These are phyloP conservation scores for Aphidius ervi DNA, from an alignment of 1,140 invertebrate species.

Conservation along the genomic window DNA sequence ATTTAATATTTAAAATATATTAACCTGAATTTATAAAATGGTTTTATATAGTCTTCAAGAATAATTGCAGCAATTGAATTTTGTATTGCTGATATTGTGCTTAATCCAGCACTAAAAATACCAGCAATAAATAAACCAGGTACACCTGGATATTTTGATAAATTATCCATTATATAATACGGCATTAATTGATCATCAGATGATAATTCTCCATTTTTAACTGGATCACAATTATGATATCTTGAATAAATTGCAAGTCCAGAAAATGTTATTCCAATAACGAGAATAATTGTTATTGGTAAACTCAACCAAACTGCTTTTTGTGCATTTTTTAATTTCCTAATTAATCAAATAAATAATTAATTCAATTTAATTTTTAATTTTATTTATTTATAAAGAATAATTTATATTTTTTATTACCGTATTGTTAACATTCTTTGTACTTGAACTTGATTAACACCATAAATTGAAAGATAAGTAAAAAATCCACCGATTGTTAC, in stretches of 20 bases:
- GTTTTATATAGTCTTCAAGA: constrained; percentile 74
- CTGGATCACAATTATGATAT: constrained; percentile 73
- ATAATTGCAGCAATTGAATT: constrained; percentile 83
- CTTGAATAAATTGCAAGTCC: constrained; percentile 76
- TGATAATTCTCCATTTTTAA: constrained; percentile 55
- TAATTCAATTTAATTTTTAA: neutral
- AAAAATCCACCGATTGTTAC: constrained; percentile 73
- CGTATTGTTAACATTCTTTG: constrained; percentile 42
- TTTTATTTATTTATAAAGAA: neutral
- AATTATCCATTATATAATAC: constrained; percentile 72
- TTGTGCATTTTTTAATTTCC: constrained; percentile 62
- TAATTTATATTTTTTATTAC: constrained; percentile 27
- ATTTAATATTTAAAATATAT: neutral
- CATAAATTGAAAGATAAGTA: constrained; percentile 76
- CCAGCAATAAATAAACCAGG: constrained; percentile 58
- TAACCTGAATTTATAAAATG: constrained; percentile 31
- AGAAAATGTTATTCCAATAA: constrained; percentile 68
- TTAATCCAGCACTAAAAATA: constrained; percentile 69
- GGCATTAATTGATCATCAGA: constrained; percentile 65
- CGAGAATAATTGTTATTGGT: constrained; percentile 64
- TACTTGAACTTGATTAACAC: constrained; percentile 68
- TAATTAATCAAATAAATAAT: constrained; percentile 46
- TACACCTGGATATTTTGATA: constrained; percentile 65
- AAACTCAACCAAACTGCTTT: constrained; percentile 66
- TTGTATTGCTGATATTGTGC: constrained; percentile 78